Percentiles rank a stretch among this genome's conserved stretches.
These are phyloP conservation scores for Cynaeus angustus DNA, from an alignment of 2,888 invertebrate genomes.

Conservation along the genomic window DNA sequence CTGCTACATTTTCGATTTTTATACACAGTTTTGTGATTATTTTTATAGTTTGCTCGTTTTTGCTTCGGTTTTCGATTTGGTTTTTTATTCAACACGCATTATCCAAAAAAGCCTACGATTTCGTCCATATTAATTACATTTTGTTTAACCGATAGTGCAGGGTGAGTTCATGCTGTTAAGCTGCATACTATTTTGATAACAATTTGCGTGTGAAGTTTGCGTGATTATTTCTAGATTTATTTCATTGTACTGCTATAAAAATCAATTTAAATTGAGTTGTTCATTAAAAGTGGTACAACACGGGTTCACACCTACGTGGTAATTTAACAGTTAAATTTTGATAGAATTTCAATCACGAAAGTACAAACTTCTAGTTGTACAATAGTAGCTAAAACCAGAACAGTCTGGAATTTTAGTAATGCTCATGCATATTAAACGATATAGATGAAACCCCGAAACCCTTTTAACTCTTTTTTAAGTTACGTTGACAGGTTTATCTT, in stretches of 20 bases:
- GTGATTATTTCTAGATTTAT: conserved; percentile 16
- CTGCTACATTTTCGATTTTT: conserved; percentile 31
- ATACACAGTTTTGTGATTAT: conserved; percentile 45
- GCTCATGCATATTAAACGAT: too few relatives aligned
- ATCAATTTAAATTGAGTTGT: conserved; percentile 13
- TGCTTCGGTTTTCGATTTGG: conserved; percentile 15
- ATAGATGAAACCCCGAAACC: too few relatives aligned
- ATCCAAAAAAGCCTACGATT: conserved; percentile 25
- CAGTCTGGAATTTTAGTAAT: too few relatives aligned
- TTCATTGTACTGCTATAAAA: conserved; percentile 6
- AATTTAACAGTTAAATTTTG: too few relatives aligned
- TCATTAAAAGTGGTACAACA: background rate
- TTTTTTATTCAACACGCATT: conserved; percentile 18
- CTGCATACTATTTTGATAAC: conserved; percentile 8
- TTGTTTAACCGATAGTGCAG: background rate
- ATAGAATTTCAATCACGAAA: too few relatives aligned
- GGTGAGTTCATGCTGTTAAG: background rate
- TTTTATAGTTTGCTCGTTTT: conserved; percentile 46
- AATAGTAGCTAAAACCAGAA: too few relatives aligned
- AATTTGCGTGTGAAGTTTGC: conserved; percentile 29
- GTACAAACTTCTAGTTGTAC: too few relatives aligned
- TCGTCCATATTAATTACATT: background rate
- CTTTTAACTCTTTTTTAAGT: too few relatives aligned
- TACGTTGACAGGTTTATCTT: too few relatives aligned
- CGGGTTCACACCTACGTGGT: too few relatives aligned